Conservation (phyloP, 1,140 invertebrate species). For the Drosophila eugracilis region DNA sequence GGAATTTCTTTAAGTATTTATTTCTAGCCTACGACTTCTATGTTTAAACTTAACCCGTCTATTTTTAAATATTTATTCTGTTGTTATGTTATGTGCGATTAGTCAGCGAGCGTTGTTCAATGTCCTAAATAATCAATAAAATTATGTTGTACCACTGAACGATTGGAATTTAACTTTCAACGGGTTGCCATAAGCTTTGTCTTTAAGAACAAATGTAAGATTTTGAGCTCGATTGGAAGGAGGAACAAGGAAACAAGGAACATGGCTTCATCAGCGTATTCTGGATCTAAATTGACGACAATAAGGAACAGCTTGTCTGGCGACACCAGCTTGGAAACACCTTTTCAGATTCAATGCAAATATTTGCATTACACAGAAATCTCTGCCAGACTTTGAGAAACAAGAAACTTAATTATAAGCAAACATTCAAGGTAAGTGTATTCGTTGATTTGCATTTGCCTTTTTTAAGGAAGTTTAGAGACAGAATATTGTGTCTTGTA, state of each 20-base stretch:
- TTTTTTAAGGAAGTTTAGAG: too few species aligned
- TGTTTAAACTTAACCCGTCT: slow-evolving; percentile 39
- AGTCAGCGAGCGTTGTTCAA: slow-evolving; percentile 58
- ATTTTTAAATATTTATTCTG: slow-evolving; percentile 43
- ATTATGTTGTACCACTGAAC: slow-evolving; percentile 35
- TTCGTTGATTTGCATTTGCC: too few species aligned
- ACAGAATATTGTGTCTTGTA: too few species aligned
- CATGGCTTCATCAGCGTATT: background rate
- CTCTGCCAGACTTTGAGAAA: background rate
- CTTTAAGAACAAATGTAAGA: background rate
- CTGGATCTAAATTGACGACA: background rate
- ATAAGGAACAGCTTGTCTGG: background rate
- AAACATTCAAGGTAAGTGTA: too few species aligned
- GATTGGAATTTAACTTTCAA: background rate
- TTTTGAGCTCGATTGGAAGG: background rate
- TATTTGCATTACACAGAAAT: background rate
- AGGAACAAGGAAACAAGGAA: background rate
- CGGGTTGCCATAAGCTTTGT: background rate
- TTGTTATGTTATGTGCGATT: slow-evolving; percentile 65
- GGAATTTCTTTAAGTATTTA: slow-evolving; percentile 68
- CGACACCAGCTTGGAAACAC: background rate
- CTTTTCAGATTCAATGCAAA: slow-evolving; percentile 4
- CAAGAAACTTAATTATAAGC: slow-evolving; percentile 1
- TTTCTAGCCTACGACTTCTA: slow-evolving; percentile 32
- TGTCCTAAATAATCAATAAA: slow-evolving; percentile 61